Base-by-base conservation (phyloP, 2,797 vertebrate species). In the Parambassis ranga region DNA sequence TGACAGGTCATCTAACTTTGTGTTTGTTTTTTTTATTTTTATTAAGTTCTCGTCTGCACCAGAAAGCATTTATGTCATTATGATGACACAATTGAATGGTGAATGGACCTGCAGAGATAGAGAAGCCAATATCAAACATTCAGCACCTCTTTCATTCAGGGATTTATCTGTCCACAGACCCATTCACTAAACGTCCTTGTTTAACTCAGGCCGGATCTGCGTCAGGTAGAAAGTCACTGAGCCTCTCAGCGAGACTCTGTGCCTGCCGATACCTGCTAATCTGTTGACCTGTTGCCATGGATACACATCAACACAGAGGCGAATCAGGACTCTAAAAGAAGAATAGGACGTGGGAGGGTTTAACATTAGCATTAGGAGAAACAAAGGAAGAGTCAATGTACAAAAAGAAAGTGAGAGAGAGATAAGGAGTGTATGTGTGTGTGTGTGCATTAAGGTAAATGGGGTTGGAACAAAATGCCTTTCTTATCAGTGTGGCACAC, bases 201-300 rank as follows among this genome's bases (percentile, higher is more conserved):
- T 38, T 43, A 15, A 61, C 32, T 43, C 57, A 50, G 44, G 14
- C 53, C 10, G 13, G 53, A 39, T 60, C 15, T 15, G 41, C 15
- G 10, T 59, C 52, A 70, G 38, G 41, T 18, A 37, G 53, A 63
- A 55, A 1, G 35, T 0, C 7, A 18, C 4, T 20, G 26, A 36
- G 43, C 23, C 23, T 39, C 7, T 48, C 22, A 0, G n/a, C 5
- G 16, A 13, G 42, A 41, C 11, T 1, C 24, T 9, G 3, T 18
- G 8, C 23, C 60, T 24, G 51, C 61, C 1, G 19, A 33, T 71
- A 71, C 66, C 75, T 65, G 80, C 55, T 20, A 71, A 66, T 71
- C 47, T 75, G 82, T 81, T 82, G 75, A 44, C 41, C 7, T 0
- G 81, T 88, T 24, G 42, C 85, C 19, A 80, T 76, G 76, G 90